Evolutionary conservation across 2,113 vertebrate genomes (phyloP).

Genomic region (Sula dactylatra): DNA sequence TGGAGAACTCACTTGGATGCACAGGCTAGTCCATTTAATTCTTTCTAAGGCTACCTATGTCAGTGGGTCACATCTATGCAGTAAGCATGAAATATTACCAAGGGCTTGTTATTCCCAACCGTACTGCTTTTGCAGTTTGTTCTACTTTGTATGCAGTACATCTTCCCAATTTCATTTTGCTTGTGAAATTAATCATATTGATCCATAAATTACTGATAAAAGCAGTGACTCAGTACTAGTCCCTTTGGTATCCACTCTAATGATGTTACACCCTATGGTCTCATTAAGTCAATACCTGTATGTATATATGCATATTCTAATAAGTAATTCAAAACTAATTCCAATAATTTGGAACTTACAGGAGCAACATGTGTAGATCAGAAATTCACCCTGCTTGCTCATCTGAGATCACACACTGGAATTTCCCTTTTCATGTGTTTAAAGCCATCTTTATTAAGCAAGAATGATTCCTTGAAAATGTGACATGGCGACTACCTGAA

Average conservation of each 20-base stretch:
- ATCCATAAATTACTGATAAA: not conserved
- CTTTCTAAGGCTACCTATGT: not conserved
- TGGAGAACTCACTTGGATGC: not conserved
- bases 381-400: not conserved
- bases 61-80: not conserved
- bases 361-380: not conserved
- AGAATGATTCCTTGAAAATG: conserved; percentile 31
- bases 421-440: conserved; percentile 54
- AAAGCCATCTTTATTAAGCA: conserved; percentile 57
- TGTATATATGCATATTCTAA: not conserved
- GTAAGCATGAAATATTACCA: not conserved
- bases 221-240: not conserved
- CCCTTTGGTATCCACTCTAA: not conserved
- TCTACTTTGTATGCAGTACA: not conserved
- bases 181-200: not conserved
- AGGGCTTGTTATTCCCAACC: not conserved
- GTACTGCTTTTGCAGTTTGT: not conserved
- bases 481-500: not conserved
- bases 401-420: conserved; percentile 34
- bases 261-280: not conserved
- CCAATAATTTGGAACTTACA: not conserved
- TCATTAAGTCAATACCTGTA: not conserved
- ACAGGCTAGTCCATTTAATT: not conserved
- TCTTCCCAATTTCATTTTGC: not conserved
- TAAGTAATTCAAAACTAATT: not conserved